These are phyloP conservation scores for Caerostris extrusa DNA, from an alignment of 1,140 invertebrate species.

Conservation along the genomic window DNA sequence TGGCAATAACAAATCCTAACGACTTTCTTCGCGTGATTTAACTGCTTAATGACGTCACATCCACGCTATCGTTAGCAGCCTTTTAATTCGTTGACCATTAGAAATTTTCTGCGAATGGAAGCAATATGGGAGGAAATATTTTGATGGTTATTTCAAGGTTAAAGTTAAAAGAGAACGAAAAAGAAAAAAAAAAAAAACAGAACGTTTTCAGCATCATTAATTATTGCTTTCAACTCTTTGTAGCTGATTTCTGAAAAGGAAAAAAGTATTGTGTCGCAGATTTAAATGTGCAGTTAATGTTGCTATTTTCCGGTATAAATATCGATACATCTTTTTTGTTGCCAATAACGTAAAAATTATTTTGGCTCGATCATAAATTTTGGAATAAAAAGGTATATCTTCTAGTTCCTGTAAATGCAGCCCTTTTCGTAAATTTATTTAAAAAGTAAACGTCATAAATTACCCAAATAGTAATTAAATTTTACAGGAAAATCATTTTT, in stretches of 20 bases:
- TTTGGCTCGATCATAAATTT: not conserved
- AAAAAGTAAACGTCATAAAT: not conserved
- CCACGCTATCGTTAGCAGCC: conserved; percentile 35
- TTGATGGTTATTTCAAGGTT: not conserved
- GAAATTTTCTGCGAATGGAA: conserved; percentile 3
- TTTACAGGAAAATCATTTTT: not conserved
- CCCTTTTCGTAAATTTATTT: not conserved
- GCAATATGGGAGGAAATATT: conserved; percentile 25
- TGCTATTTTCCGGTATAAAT: conserved; percentile 24
- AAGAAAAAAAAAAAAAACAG: not conserved
- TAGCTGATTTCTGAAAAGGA: not conserved
- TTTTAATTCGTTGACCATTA: conserved; percentile 55
- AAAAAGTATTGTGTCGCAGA: conserved; percentile 9
- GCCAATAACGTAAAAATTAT: not conserved
- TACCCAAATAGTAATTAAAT: not conserved
- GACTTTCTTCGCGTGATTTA: not conserved
- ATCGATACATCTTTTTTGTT: not conserved
- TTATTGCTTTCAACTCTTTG: not conserved
- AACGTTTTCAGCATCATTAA: conserved; percentile 24
- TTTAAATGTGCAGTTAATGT: conserved; percentile 28
- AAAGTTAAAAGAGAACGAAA: too few relatives aligned
- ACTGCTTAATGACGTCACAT: conserved; percentile 52
- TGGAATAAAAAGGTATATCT: not conserved
- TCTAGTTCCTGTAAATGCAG: not conserved
- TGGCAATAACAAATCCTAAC: conserved; percentile 35